Evolutionary conservation across 2,888 invertebrate species (phyloP).

Genomic region (Epirrhoe alternata): DNA sequence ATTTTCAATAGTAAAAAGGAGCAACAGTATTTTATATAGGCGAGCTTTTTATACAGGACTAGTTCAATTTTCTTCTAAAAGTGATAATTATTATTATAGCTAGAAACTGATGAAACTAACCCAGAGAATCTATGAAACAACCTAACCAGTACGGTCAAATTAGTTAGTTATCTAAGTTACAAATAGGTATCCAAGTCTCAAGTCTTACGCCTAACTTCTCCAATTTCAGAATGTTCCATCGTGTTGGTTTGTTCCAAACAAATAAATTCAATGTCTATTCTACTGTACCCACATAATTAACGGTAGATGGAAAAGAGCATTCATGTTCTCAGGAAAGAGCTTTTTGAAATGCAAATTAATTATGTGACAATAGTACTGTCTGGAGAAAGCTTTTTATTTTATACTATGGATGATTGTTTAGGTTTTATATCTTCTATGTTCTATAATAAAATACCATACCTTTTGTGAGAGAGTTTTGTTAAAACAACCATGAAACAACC

Average conservation of each 20-base stretch:
- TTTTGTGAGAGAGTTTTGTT: too few species aligned
- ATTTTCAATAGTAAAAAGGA: background rate
- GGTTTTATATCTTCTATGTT: too few species aligned
- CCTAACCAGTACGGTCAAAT: slow-evolving; percentile 25
- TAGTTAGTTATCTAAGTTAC: slow-evolving; percentile 40
- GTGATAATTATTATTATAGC: background rate
- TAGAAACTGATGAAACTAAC: background rate
- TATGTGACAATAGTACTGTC: slow-evolving; percentile 2
- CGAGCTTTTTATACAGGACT: background rate
- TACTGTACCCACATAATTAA: slow-evolving; percentile 39
- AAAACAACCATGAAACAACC: too few species aligned
- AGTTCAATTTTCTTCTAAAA: background rate
- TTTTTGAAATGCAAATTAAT: slow-evolving; percentile 18
- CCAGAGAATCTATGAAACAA: slow-evolving; percentile 10
- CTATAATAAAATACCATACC: too few species aligned
- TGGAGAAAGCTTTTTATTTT: too few species aligned
- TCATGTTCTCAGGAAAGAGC: slow-evolving; percentile 16
- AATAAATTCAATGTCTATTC: slow-evolving; percentile 40
- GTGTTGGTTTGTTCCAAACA: slow-evolving; percentile 33
- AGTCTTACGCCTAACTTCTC: slow-evolving; percentile 38
- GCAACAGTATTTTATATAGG: background rate
- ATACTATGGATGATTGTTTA: too few species aligned
- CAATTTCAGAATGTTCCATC: slow-evolving; percentile 41
- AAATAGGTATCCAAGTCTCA: slow-evolving; percentile 28
- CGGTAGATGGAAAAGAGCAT: slow-evolving; percentile 29